These are phyloP conservation scores for Octomys mimax DNA, from an alignment of 2,797 vertebrate species.

Conservation along the genomic window DNA sequence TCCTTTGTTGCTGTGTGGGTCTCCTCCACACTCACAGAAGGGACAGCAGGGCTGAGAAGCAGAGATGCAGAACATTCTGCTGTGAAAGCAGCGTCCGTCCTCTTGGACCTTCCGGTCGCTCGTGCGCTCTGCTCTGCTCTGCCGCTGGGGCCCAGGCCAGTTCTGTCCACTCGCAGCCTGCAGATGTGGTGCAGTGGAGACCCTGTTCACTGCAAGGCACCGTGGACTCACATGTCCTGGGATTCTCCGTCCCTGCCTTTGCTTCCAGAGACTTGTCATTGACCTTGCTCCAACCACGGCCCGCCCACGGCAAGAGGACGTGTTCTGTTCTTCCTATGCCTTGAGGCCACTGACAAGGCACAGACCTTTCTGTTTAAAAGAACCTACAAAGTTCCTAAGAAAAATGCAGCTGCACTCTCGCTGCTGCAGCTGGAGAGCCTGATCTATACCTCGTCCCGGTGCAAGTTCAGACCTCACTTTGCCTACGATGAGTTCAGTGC, in stretches of 20 bases:
- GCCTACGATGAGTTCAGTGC: not conserved
- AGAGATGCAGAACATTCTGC: not conserved
- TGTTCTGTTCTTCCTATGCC: not conserved
- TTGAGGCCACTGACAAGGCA: not conserved
- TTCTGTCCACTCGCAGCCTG: not conserved
- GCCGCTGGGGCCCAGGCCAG: not conserved
- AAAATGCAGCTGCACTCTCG: not conserved
- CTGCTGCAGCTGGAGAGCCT: not conserved
- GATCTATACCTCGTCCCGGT: not conserved
- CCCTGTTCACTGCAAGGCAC: not conserved
- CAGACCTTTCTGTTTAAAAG: not conserved
- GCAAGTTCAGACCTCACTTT: not conserved
- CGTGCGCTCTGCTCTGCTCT: not conserved
- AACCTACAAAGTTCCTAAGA: not conserved
- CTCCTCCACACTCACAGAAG: no score
- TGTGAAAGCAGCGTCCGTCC: not conserved
- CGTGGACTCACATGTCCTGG: not conserved
- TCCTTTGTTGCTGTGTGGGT: no score
- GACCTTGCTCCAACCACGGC: not conserved
- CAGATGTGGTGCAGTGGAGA: no score
- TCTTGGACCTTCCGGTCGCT: not conserved
- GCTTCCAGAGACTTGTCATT: not conserved
- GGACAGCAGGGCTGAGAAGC: not conserved
- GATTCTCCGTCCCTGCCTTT: not conserved
- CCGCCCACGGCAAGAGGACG: not conserved